Evolutionary conservation across 2,113 vertebrate genomes (phyloP).

Genomic region (Grammomys surdaster): DNA sequence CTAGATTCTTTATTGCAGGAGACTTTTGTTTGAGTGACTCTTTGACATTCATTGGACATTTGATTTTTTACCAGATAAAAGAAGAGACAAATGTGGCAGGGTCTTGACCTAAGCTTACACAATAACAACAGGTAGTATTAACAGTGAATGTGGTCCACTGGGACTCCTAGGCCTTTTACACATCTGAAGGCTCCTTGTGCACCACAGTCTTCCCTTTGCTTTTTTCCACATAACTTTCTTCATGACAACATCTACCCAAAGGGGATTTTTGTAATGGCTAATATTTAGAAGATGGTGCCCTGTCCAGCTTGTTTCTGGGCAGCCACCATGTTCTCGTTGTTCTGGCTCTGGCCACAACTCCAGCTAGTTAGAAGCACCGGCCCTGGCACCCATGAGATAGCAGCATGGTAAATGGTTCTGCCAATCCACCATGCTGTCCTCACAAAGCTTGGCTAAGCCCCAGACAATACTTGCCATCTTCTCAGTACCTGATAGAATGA

Average conservation of each 20-base stretch:
- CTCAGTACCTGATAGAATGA: too few species aligned
- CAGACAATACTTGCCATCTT: too few species aligned
- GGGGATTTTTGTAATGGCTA: not conserved
- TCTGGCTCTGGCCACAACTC: too few species aligned
- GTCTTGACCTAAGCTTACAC: not conserved
- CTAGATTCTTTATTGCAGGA: not conserved
- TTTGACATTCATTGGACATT: not conserved
- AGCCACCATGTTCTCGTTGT: too few species aligned
- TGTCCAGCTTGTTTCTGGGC: too few species aligned
- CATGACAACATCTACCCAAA: not conserved
- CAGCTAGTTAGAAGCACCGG: too few species aligned
- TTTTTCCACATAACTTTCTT: not conserved
- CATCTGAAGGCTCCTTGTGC: not conserved
- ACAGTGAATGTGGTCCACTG: not conserved
- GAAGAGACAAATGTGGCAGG: not conserved
- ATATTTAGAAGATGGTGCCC: too few species aligned
- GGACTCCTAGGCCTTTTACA: not conserved
- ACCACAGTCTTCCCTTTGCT: not conserved
- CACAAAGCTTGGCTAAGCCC: too few species aligned
- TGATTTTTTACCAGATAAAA: not conserved
- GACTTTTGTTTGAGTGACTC: constrained; percentile 32
- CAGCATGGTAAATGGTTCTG: too few species aligned
- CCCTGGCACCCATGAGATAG: too few species aligned
- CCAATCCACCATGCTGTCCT: too few species aligned
- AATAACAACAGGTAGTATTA: not conserved